A percentile compares a stretch with the other conserved stretches of the same genome.
phyloP scores from a whole-genome alignment of 1,140 invertebrate species.

The Aplysia californica region DNA sequence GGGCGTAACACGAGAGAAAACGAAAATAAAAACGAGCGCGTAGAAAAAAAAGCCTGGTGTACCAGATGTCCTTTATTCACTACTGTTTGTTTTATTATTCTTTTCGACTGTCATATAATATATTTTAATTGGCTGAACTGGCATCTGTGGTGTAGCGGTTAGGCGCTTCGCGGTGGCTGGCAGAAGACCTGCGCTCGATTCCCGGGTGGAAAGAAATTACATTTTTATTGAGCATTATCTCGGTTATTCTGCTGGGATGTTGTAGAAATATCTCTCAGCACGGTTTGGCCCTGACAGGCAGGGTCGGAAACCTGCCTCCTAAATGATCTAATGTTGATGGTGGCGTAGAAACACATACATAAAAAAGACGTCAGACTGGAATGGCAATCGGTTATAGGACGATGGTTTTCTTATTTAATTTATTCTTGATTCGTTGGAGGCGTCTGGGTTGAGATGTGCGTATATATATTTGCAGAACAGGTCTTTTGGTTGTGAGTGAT shows the following conservation, averaged over 20 bases:
- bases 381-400: no score
- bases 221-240: neutral
- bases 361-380: no score
- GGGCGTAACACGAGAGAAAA: no score
- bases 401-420: no score
- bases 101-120: neutral
- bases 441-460: neutral
- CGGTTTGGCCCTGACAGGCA: no score
- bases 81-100: neutral
- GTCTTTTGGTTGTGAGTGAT: neutral
- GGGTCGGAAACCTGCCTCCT: no score
- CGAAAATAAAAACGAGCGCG: no score
- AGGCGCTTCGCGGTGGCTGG: neutral
- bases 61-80: neutral
- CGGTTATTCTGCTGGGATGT: neutral
- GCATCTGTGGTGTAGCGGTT: neutral
- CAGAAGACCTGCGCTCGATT: neutral
- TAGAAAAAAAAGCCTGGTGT: no score
- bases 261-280: neutral
- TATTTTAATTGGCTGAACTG: no score
- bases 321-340: no score
- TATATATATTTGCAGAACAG: neutral
- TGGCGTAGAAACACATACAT: no score
- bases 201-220: neutral
- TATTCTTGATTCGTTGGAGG: neutral